Conservation (phyloP, 2,113 vertebrate species). For the Geococcyx californianus region DNA sequence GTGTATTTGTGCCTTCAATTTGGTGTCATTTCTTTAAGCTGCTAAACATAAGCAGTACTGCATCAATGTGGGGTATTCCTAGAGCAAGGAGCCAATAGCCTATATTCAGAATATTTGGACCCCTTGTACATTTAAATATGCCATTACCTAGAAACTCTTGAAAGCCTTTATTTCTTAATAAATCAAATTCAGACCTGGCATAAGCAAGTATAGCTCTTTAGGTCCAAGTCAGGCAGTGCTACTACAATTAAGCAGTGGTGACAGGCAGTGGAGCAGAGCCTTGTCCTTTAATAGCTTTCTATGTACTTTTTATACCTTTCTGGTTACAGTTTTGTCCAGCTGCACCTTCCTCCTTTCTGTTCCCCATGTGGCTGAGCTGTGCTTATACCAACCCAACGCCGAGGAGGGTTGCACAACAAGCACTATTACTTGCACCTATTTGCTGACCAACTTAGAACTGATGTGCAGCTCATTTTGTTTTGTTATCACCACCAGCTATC, state of each 20-base stretch:
- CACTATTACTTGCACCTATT: background rate
- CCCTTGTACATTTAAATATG: background rate
- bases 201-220: background rate
- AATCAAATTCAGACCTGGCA: background rate
- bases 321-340: slow-evolving; percentile 10
- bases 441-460: slow-evolving; percentile 34
- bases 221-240: fast-evolving
- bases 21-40: background rate
- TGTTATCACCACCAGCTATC: background rate
- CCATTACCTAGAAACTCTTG: background rate
- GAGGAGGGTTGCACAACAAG: background rate
- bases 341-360: slow-evolving; percentile 68
- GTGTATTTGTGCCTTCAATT: background rate
- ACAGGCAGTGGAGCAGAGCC: background rate
- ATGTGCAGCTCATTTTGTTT: background rate
- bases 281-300: background rate
- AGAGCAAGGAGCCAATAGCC: background rate
- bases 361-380: slow-evolving; percentile 23
- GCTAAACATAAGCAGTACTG: background rate
- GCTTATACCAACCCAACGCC: background rate
- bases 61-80: background rate
- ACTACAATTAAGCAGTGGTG: background rate
- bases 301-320: background rate
- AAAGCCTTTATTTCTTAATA: background rate
- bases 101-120: background rate